Evolutionary conservation across 2,797 vertebrate species (phyloP), one percentile per base, ranked within the genome.

Genomic region (Poecilia picta): DNA sequence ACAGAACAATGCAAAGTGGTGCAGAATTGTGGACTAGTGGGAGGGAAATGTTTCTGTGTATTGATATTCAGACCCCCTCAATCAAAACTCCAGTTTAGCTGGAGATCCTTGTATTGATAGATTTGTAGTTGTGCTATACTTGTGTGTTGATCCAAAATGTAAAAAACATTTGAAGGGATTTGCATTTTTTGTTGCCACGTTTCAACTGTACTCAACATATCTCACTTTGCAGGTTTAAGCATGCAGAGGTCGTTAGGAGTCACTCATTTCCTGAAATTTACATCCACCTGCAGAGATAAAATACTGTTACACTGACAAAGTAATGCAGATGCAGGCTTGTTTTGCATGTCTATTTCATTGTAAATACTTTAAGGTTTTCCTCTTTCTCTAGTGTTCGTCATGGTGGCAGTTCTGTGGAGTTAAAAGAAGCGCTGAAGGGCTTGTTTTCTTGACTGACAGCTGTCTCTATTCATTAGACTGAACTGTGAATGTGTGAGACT

Each of bases 401-500:
- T 41, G 10, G 36, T 12, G 33, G 25, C 25, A 0, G 77, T 57
- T 74, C 15, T 72, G 62, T 83, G 31, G 51, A 66, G 23, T 68
- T 55, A 8, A 77, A 73, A 75, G 80, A 20, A 16, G 39, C 0
- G 1, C 81, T 66, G 31, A 55, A 79, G 55, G 70, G 74, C 45
- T 71, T 41, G 36, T 85, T 46, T 78, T 75, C n/a, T 49, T 81
- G 79, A 80, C 0, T 46, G 80, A 64, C 70, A 76, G 75, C 71
- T 75, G 76, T 75, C 57, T 83, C 51, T 0, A 33, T 81, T 49
- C 41, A 25, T 66, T 75, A 79, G 33, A 47, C 46, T 72, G 72
- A 68, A 23, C 53, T 31, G 43, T 49, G 73, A 59, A 76, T 25
- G 62, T 73, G 84, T 79, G 0, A 79, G 80, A 85, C 76, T 25